These are phyloP conservation scores for Blennius ocellaris DNA, from an alignment of 2,113 vertebrate genomes.

Conservation along the genomic window DNA sequence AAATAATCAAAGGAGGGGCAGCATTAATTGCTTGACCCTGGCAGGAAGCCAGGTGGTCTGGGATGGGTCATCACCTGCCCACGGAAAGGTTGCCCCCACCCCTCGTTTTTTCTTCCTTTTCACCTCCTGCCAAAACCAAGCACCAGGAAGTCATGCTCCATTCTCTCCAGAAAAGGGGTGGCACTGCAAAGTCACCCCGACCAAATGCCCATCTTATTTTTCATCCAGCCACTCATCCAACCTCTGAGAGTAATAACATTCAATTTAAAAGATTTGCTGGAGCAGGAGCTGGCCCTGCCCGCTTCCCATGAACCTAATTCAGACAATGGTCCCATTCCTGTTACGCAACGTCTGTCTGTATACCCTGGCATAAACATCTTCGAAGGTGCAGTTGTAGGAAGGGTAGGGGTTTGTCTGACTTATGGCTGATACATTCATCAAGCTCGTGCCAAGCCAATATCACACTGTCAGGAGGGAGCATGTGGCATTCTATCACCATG, in stretches of 20 bases:
- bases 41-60: conserved; percentile 78
- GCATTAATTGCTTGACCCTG: conserved; percentile 81
- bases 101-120: conserved; percentile 49
- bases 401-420: conserved; percentile 73
- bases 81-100: conserved; percentile 64
- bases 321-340: conserved; percentile 64
- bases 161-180: conserved; percentile 23
- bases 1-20: conserved; percentile 72
- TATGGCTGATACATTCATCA: conserved; percentile 84
- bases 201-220: conserved; percentile 53
- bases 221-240: conserved; percentile 37
- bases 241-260: conserved; percentile 55
- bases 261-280: conserved; percentile 58
- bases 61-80: conserved; percentile 69
- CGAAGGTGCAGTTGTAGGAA: conserved; percentile 63
- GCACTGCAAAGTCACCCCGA: conserved; percentile 70
- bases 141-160: conserved; percentile 25
- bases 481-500: conserved; percentile 83
- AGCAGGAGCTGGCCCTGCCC: conserved; percentile 49
- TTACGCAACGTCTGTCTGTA: conserved; percentile 61
- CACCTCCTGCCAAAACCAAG: conserved; percentile 65
- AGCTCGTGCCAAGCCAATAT: conserved; percentile 79
- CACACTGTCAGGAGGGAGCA: conserved; percentile 80
- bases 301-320: conserved; percentile 71
- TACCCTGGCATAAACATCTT: conserved; percentile 61